These are phyloP conservation scores for Chrysolina americana DNA, from an alignment of 2,888 invertebrate species.

Conservation along the genomic window DNA sequence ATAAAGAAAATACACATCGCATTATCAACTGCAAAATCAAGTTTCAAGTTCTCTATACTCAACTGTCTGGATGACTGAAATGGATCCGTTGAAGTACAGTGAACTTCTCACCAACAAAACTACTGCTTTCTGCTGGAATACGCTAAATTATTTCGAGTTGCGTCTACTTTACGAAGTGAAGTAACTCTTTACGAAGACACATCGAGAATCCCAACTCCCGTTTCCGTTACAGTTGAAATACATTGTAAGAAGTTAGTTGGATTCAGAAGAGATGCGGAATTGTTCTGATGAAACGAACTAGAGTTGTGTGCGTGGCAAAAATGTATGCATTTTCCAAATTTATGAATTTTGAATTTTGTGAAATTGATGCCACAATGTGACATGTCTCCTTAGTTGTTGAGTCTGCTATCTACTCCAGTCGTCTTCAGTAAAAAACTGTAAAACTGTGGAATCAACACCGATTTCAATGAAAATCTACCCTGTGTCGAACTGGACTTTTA, in stretches of 20 bases:
- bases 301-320: neutral
- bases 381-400: too few relatives aligned
- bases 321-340: neutral
- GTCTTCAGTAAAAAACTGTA: too few relatives aligned
- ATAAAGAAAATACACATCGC: neutral
- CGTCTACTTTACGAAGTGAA: slow-evolving; percentile 9
- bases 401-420: too few relatives aligned
- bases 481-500: too few relatives aligned
- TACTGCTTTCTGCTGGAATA: neutral
- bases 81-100: neutral
- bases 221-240: slow-evolving; percentile 25
- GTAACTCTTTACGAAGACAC: slow-evolving; percentile 5
- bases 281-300: neutral
- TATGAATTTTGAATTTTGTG: too few relatives aligned
- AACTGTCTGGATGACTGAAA: neutral
- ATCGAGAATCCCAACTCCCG: neutral
- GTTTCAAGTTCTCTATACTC: slow-evolving; percentile 1
- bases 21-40: neutral
- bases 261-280: neutral
- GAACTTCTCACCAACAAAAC: slow-evolving; percentile 14
- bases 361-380: too few relatives aligned
- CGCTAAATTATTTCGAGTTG: slow-evolving; percentile 17
- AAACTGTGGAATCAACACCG: too few relatives aligned
- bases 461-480: too few relatives aligned
- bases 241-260: neutral